phyloP scores from a whole-genome alignment of 2,797 vertebrate species.

The Cossypha caffra region DNA sequence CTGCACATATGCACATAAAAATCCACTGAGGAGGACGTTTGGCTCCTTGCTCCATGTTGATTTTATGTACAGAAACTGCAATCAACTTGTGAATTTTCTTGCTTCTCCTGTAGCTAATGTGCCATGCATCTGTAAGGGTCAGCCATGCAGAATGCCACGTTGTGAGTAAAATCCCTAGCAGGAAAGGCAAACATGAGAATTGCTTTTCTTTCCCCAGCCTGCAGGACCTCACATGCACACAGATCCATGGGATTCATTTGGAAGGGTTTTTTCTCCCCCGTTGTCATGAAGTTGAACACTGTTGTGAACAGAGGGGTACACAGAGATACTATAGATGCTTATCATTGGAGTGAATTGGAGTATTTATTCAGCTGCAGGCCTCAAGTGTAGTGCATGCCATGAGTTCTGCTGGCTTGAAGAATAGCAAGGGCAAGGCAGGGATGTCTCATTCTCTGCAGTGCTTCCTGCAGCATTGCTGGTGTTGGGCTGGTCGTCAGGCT shows the following conservation, averaged over 20 bases:
- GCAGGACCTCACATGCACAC: background rate
- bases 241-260: background rate
- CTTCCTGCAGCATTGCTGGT: background rate
- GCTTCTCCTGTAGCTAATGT: slow-evolving; percentile 38
- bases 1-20: slow-evolving; percentile 43
- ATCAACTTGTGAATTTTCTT: background rate
- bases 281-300: background rate
- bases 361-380: slow-evolving; percentile 50
- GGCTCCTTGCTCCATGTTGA: background rate
- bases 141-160: slow-evolving; percentile 25
- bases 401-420: background rate
- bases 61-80: background rate
- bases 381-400: background rate
- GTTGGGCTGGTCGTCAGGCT: background rate
- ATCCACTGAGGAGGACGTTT: background rate
- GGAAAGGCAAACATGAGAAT: background rate
- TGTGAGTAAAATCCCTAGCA: background rate
- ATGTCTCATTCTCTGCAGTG: fast-evolving
- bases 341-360: background rate
- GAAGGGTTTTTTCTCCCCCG: background rate
- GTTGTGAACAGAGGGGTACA: background rate
- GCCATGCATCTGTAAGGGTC: slow-evolving; percentile 38
- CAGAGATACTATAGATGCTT: slow-evolving; percentile 10
- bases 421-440: background rate
- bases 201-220: background rate